phyloP scores from a whole-genome alignment of 1,140 invertebrate genomes.

The Monomorium pharaonis region DNA sequence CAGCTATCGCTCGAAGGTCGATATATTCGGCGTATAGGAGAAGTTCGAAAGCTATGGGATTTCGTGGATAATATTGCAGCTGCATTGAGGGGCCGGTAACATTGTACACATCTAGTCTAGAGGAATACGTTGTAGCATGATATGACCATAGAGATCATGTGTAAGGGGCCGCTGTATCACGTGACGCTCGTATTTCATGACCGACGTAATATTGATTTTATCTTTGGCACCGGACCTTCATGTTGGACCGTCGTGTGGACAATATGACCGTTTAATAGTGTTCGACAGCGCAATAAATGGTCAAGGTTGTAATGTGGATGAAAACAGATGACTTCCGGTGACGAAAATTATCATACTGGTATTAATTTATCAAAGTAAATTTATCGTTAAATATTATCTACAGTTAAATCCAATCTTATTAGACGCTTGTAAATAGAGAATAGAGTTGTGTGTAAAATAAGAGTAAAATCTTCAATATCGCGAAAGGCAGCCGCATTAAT shows the following conservation, averaged over 20 bases:
- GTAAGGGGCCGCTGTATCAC: constrained; percentile 72
- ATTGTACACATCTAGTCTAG: constrained; percentile 58
- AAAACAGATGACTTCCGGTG: constrained; percentile 25
- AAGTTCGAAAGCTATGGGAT: constrained; percentile 51
- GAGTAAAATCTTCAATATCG: constrained; percentile 2
- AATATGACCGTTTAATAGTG: constrained; percentile 38
- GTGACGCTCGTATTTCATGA: constrained; percentile 72
- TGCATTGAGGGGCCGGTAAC: constrained; percentile 60
- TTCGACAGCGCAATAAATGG: constrained; percentile 42
- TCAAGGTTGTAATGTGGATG: neutral
- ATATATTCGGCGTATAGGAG: constrained; percentile 34
- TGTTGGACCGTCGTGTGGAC: constrained; percentile 34
- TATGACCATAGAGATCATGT: constrained; percentile 68
- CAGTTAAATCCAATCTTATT: neutral
- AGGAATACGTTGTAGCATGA: constrained; percentile 71
- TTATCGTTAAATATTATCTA: neutral
- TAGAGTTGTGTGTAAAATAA: neutral
- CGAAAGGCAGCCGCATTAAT: neutral
- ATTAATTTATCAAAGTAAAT: constrained; percentile 15
- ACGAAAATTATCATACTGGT: neutral
- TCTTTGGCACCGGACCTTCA: constrained; percentile 64
- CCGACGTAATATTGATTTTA: constrained; percentile 73
- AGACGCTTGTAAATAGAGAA: neutral
- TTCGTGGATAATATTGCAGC: constrained; percentile 56
- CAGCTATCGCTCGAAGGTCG: neutral